phyloP scores from a whole-genome alignment of 2,888 invertebrate species.

The Oasisia sp. region DNA sequence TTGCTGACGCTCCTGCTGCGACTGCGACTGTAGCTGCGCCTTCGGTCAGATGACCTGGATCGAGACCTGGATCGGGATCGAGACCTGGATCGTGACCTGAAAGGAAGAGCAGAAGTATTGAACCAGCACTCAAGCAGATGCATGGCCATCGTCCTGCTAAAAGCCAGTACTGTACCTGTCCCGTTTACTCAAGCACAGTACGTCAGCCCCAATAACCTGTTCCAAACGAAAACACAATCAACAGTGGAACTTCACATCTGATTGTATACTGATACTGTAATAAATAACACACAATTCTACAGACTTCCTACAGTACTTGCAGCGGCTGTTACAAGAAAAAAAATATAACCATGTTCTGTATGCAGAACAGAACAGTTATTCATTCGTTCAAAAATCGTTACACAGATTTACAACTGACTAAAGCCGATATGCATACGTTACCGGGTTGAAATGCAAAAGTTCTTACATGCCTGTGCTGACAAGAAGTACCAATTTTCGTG shows the following conservation, averaged over 20 bases:
- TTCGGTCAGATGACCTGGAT: neutral
- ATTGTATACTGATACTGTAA: neutral
- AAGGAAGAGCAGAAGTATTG: neutral
- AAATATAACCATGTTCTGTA: neutral
- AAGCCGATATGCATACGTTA: neutral
- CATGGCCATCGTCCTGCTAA: neutral
- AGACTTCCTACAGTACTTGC: neutral
- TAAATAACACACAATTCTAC: neutral
- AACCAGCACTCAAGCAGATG: neutral
- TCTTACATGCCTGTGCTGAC: constrained; percentile 17
- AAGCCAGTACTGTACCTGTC: neutral
- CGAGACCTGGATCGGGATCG: neutral
- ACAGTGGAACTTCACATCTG: neutral
- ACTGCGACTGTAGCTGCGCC: neutral
- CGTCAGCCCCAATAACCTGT: constrained; percentile 9
- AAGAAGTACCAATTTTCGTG: constrained; percentile 7
- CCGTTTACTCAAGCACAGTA: neutral
- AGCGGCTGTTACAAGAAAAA: neutral
- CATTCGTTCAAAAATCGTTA: neutral
- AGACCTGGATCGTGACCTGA: constrained; percentile 7
- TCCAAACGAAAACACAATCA: neutral
- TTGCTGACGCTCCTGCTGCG: neutral
- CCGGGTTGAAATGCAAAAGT: constrained; percentile 13
- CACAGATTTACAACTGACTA: neutral
- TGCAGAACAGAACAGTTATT: neutral